Evolutionary conservation across 2,888 invertebrate species (phyloP).

Genomic region (Epistrophella euchroma): DNA sequence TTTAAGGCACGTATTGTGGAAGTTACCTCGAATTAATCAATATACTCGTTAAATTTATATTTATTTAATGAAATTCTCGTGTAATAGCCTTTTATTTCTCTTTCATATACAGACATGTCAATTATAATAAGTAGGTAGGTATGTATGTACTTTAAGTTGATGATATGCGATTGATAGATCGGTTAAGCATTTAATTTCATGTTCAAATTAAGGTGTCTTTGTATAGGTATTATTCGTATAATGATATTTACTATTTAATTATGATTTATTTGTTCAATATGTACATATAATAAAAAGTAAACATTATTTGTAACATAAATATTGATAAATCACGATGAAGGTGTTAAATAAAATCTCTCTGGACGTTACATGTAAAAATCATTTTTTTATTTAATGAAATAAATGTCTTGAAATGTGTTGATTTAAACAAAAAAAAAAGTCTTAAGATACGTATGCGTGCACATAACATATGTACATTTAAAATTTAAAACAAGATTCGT

Average conservation of each 20-base stretch:
- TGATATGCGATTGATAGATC: constrained; percentile 32
- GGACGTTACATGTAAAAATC: background rate
- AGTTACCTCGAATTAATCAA: constrained; percentile 20
- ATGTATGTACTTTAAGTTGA: constrained; percentile 35
- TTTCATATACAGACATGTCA: background rate
- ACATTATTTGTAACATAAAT: background rate
- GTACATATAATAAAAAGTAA: background rate
- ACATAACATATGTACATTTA: too few species aligned
- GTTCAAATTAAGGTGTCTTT: constrained; percentile 17
- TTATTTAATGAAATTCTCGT: background rate
- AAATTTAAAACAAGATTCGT: too few species aligned
- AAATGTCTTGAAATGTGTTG: background rate
- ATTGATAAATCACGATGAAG: background rate
- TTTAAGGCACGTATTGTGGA: constrained; percentile 3
- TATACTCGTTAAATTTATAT: background rate
- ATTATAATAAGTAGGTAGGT: constrained; percentile 30
- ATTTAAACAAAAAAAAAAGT: background rate
- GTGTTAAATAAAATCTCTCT: constrained; percentile 1
- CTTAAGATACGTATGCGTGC: too few species aligned
- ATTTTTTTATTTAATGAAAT: background rate
- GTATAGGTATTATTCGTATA: background rate
- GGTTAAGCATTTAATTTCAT: background rate
- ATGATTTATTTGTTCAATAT: constrained; percentile 7
- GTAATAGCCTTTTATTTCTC: background rate
- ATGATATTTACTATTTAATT: constrained; percentile 1